Conservation (phyloP, 53 echinoderm and acorn worm genomes). For the Echinarachnius parma region DNA sequence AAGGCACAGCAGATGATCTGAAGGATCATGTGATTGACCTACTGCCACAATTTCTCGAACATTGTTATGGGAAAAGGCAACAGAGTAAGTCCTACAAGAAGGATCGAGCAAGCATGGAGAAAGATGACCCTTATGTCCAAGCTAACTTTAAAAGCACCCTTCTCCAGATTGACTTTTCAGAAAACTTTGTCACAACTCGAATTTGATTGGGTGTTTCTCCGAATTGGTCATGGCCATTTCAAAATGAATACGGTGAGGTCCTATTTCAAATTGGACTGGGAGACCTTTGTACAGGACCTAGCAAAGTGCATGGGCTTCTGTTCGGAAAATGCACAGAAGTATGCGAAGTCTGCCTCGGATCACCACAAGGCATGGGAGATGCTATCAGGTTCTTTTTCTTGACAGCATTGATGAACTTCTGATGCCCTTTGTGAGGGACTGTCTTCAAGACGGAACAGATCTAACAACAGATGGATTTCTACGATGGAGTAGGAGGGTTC, state of each 20-base stretch:
- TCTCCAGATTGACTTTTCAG: too few species aligned
- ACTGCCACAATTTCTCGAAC: too few species aligned
- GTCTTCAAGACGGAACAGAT: background rate
- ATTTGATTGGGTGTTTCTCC: slow-evolving; percentile 35
- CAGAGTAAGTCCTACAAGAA: background rate
- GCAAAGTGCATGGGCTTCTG: slow-evolving; percentile 3
- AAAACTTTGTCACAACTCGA: background rate
- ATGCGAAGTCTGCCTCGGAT: slow-evolving; percentile 22
- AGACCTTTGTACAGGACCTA: background rate
- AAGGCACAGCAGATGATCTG: too few species aligned
- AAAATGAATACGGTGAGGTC: slow-evolving; percentile 42
- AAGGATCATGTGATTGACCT: too few species aligned
- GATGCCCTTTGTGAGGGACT: slow-evolving; percentile 13
- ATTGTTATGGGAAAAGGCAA: background rate
- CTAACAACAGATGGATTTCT: slow-evolving; percentile 17
- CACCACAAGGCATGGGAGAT: slow-evolving; percentile 34
- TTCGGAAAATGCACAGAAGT: slow-evolving; percentile 27
- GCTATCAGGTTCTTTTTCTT: slow-evolving; percentile 6
- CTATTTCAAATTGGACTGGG: slow-evolving; percentile 16
- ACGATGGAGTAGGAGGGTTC: slow-evolving; percentile 3
- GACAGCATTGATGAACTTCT: slow-evolving; percentile 5
- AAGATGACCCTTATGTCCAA: background rate
- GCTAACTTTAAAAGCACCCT: background rate
- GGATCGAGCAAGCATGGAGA: background rate
- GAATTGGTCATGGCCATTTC: slow-evolving; percentile 35